Evolutionary conservation across 2,888 invertebrate species (phyloP).

Genomic region (Tupiocoris notatus): DNA sequence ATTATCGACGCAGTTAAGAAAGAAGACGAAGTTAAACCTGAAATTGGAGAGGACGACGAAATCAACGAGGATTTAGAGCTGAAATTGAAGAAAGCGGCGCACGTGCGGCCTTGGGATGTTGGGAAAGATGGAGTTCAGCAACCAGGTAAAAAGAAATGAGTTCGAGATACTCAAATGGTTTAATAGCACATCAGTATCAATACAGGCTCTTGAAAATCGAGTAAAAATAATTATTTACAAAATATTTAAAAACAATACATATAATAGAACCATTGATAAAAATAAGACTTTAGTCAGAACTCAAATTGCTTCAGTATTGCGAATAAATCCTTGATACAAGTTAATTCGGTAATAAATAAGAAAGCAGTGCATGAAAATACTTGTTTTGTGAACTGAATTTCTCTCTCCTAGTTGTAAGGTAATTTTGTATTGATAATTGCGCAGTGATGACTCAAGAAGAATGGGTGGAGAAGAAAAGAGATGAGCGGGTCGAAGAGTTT

Average conservation of each 20-base stretch:
- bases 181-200: neutral
- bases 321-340: neutral
- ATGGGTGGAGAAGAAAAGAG: constrained; percentile 72
- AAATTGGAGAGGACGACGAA: constrained; percentile 48
- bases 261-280: too few relatives aligned
- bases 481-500: constrained; percentile 72
- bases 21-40: constrained; percentile 50
- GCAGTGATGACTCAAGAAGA: constrained; percentile 70
- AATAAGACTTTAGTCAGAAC: too few relatives aligned
- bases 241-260: too few relatives aligned
- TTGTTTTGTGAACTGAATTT: too few relatives aligned
- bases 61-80: constrained; percentile 48
- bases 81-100: constrained; percentile 53
- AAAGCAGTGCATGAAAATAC: neutral
- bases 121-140: constrained; percentile 64
- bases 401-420: too few relatives aligned
- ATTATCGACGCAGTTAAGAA: constrained; percentile 49
- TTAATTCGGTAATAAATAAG: neutral
- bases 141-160: constrained; percentile 46
- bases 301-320: neutral
- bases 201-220: too few relatives aligned
- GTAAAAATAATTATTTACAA: too few relatives aligned
- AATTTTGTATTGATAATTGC: constrained; percentile 6
- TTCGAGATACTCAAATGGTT: too few relatives aligned
- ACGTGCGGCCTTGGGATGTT: constrained; percentile 70